A percentile compares a stretch with the other conserved stretches of the same genome.
Evolutionary conservation across 2,888 invertebrate species (phyloP).

Genomic region (Caenorhabditis parvicauda): DNA sequence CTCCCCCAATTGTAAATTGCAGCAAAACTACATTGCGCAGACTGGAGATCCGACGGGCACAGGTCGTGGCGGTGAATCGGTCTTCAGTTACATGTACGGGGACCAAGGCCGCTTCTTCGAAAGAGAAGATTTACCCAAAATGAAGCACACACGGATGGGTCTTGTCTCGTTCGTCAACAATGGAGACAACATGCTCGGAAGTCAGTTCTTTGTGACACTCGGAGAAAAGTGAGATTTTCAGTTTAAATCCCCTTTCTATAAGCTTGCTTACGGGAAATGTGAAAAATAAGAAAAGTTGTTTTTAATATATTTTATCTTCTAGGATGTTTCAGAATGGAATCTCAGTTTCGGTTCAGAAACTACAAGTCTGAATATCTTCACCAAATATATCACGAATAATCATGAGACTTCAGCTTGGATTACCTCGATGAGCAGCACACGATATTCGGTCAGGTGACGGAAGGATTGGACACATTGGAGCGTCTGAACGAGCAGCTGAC

Average conservation of each 20-base stretch:
- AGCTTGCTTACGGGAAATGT: too few species aligned
- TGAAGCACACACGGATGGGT: constrained; percentile 78
- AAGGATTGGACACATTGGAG: constrained; percentile 78
- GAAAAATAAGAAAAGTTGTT: constrained; percentile 65
- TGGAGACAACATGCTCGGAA: constrained; percentile 79
- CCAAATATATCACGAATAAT: not conserved
- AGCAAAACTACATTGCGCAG: constrained; percentile 90
- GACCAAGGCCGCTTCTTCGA: constrained; percentile 74
- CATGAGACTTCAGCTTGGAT: constrained; percentile 68
- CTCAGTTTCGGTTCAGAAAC: not conserved
- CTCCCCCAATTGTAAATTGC: too few species aligned
- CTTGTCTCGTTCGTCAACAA: constrained; percentile 74
- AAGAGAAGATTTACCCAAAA: constrained; percentile 83
- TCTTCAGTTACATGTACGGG: constrained; percentile 64
- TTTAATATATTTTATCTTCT: not conserved
- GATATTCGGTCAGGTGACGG: constrained; percentile 85
- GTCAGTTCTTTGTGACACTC: constrained; percentile 93
- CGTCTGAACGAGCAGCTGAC: constrained; percentile 90
- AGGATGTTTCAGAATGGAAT: not conserved
- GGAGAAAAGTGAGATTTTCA: constrained; percentile 79
- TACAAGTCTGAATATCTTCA: not conserved
- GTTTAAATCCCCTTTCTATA: constrained; percentile 68
- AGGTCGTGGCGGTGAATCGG: constrained; percentile 85
- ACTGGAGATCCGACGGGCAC: constrained; percentile 92
- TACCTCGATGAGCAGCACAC: constrained; percentile 86